A percentile compares a stretch with the other conserved stretches of the same genome.
phyloP scores from a whole-genome alignment of 2,888 invertebrate species.

The Marronus borbonicus region DNA sequence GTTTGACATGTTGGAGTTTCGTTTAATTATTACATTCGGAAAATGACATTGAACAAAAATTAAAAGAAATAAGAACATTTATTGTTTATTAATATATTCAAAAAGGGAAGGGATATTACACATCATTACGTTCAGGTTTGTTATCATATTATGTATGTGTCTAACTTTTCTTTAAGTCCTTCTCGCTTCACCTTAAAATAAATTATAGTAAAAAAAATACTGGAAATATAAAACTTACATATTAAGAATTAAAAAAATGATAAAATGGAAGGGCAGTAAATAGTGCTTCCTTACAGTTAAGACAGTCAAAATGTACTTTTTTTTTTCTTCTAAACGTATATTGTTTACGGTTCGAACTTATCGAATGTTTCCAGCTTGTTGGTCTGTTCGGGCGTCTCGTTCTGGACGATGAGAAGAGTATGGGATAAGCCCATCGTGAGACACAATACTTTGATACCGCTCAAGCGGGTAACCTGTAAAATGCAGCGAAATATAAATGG shows the following conservation, averaged over 20 bases:
- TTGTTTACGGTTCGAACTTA: slow-evolving; percentile 67
- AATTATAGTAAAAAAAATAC: slow-evolving; percentile 51
- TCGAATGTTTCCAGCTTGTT: slow-evolving; percentile 76
- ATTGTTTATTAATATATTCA: slow-evolving; percentile 2
- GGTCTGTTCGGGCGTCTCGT: slow-evolving; percentile 78
- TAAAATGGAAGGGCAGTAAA: slow-evolving; percentile 51
- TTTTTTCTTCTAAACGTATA: slow-evolving; percentile 38
- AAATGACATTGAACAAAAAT: not conserved
- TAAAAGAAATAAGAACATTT: not conserved
- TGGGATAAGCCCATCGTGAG: slow-evolving; percentile 91
- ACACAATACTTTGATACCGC: slow-evolving; percentile 83
- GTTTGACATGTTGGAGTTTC: slow-evolving; percentile 6
- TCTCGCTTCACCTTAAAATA: slow-evolving; percentile 45
- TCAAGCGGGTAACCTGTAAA: slow-evolving; percentile 74
- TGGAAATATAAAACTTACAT: slow-evolving; percentile 52
- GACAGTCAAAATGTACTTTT: slow-evolving; percentile 44
- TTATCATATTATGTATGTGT: not conserved
- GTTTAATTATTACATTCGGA: slow-evolving; percentile 14
- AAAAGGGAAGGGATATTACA: not conserved
- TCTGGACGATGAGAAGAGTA: slow-evolving; percentile 80
- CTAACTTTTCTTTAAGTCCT: slow-evolving; percentile 5
- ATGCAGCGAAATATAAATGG: slow-evolving; percentile 13
- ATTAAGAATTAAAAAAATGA: slow-evolving; percentile 46
- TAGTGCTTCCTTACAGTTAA: slow-evolving; percentile 45
- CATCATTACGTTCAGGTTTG: not conserved